Evolutionary conservation across 2,888 invertebrate genomes (phyloP), one percentile per base, ranked within the genome.

Genomic region (Syrista parreyssii): DNA sequence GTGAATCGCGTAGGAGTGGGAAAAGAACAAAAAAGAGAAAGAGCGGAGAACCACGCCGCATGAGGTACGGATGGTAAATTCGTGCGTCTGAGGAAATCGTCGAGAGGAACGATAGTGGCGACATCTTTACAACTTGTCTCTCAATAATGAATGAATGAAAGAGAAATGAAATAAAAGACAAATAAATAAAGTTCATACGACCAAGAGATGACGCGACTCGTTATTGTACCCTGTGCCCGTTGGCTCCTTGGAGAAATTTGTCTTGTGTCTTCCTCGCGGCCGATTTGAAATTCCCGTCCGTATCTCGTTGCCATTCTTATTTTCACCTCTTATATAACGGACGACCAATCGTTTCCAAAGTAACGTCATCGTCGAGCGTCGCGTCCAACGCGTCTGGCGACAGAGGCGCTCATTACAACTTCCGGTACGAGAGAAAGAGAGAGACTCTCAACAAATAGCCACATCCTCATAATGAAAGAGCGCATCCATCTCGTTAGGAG

Each of bases 401-500:
- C 88, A 87, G 88, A 89, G 88, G 86, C 88, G 87, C 89, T 90
- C 89, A 90, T 91, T 89, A 89, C 89, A 84, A 82, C 89, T 91
- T 91, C 91, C 91, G 91, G 89, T 88, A 87, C 84, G 79, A 78
- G 76, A 80, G 81, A 82, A 76, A 81, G 78, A 35, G 68, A 15
- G 73, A 75, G 3, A 73, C 84, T 84, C 83, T 84, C 87, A 88
- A 89, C 89, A 91, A 91, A 89, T 90, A 90, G 90, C 87, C 88
- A 90, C 91, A 91, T 91, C 91, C 91, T 91, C 89, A 89, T 91
- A 90, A 91, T 89, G 86, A 87, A 91, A 90, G 87, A 84, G 90
- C 90, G 90, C 90, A 88, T 89, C 87, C 86, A 86, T 86, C 86
- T 89, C 86, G 89, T 91, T 89, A 89, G 87, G 86, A 84, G 87